Conservation (phyloP, 53 echinoderm and acorn worm species). For the Henricia sp. region DNA sequence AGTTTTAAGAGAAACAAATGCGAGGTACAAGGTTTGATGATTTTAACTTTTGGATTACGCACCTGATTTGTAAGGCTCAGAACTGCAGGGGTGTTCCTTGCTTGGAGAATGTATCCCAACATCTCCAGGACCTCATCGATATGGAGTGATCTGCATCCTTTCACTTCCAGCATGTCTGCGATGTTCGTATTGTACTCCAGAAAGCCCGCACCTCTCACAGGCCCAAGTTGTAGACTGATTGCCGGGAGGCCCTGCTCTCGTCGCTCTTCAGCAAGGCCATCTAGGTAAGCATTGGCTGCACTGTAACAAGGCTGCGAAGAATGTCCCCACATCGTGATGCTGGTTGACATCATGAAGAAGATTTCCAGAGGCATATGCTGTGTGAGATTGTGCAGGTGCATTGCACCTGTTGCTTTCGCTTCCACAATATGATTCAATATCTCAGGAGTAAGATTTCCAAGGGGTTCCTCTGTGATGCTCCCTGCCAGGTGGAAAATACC, state of each 20-base stretch:
- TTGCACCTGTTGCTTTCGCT: conserved; percentile 61
- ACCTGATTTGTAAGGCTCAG: conserved; percentile 86
- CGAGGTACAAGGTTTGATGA: neutral
- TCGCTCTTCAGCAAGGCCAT: conserved; percentile 65
- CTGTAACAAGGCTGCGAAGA: conserved; percentile 70
- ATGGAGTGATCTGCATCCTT: conserved; percentile 63
- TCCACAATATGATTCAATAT: conserved; percentile 44
- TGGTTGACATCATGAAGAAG: conserved; percentile 74
- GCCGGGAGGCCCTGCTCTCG: conserved; percentile 69
- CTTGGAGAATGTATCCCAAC: conserved; percentile 64
- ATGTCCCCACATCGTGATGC: conserved; percentile 68
- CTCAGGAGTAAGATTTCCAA: conserved; percentile 50
- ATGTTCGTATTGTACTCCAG: neutral
- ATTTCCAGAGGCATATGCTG: conserved; percentile 70
- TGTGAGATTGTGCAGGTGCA: conserved; percentile 57
- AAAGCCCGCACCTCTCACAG: conserved; percentile 68
- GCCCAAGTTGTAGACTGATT: conserved; percentile 71
- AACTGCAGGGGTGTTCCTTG: conserved; percentile 60
- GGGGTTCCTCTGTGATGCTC: conserved; percentile 53
- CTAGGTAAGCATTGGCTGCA: conserved; percentile 66
- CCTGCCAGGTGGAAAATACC: conserved; percentile 80
- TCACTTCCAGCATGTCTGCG: neutral
- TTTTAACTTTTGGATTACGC: neutral
- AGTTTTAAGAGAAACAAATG: neutral
- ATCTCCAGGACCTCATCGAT: conserved; percentile 72